Percentiles rank a stretch among this genome's conserved stretches.
Conservation (phyloP, 2,797 vertebrate genomes). For the Betta splendens region DNA sequence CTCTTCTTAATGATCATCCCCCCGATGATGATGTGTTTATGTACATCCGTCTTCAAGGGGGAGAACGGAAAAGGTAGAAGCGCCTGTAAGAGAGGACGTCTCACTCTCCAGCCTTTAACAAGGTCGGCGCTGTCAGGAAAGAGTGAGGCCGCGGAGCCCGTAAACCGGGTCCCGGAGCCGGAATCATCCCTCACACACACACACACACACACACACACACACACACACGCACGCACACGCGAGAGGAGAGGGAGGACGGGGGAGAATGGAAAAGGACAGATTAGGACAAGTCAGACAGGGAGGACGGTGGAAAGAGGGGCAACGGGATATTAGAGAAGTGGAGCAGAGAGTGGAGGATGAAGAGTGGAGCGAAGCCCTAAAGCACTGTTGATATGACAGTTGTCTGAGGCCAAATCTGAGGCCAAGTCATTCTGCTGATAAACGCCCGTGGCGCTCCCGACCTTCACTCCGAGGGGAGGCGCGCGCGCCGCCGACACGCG, state of each 20-base stretch:
- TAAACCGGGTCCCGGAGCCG: constrained; percentile 70
- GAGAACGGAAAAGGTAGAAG: constrained; percentile 49
- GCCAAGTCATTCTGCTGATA: constrained; percentile 72
- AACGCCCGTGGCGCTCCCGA: constrained; percentile 67
- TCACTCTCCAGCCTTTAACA: constrained; percentile 76
- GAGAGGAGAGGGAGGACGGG: constrained; percentile 31
- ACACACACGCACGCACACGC: constrained; percentile 26
- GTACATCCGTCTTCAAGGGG: constrained; percentile 66
- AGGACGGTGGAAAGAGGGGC: constrained; percentile 55
- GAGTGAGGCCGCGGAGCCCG: constrained; percentile 69
- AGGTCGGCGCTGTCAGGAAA: constrained; percentile 77
- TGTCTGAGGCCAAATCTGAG: constrained; percentile 68
- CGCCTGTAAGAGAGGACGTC: constrained; percentile 67
- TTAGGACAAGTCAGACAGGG: constrained; percentile 54
- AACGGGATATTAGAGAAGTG: constrained; percentile 57
- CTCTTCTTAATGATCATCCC: constrained; percentile 56
- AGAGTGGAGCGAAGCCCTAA: constrained; percentile 45
- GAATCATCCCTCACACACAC: constrained; percentile 67
- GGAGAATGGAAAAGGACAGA: constrained; percentile 41
- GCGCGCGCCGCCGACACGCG: constrained; percentile 11
- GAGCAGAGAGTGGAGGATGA: constrained; percentile 45
- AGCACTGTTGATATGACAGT: constrained; percentile 65
- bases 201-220: constrained; percentile 45
- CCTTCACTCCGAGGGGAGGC: constrained; percentile 59
- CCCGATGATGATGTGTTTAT: constrained; percentile 67